phyloP scores from a whole-genome alignment of 2,113 vertebrate species.

The Phalacrocorax pelagicus region DNA sequence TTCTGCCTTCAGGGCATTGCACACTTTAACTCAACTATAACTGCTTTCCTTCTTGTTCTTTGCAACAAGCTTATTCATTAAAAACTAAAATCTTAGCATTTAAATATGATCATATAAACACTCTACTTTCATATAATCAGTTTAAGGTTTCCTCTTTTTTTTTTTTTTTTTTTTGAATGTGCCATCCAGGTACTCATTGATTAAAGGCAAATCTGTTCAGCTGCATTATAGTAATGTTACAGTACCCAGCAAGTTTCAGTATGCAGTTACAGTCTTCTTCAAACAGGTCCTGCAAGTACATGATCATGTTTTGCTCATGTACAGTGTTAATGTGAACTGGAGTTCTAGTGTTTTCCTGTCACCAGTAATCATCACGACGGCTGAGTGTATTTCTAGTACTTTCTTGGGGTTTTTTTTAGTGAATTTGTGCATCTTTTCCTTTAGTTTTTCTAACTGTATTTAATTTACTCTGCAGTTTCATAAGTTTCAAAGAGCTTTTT shows the following conservation, averaged over 20 bases:
- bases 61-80: not conserved
- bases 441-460: not conserved
- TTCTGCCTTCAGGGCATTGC: not conserved
- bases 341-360: not conserved
- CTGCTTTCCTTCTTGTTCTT: not conserved
- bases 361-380: not conserved
- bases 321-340: not conserved
- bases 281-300: not conserved
- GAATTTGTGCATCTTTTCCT: not conserved
- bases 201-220: not conserved
- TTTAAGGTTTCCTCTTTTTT: not conserved
- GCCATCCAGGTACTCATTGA: not conserved
- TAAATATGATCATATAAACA: not conserved
- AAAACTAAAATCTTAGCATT: not conserved
- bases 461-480: not conserved
- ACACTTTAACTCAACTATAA: not conserved
- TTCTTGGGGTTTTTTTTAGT: not conserved
- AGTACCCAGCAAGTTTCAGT: not conserved
- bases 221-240: not conserved
- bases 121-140: not conserved
- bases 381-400: not conserved
- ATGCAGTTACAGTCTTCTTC: not conserved
- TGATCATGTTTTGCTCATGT: not conserved
- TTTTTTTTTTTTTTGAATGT: not conserved
- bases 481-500: not conserved